Evolutionary conservation across 2,888 invertebrate genomes (phyloP).

Genomic region (Cremastinae sp.): DNA sequence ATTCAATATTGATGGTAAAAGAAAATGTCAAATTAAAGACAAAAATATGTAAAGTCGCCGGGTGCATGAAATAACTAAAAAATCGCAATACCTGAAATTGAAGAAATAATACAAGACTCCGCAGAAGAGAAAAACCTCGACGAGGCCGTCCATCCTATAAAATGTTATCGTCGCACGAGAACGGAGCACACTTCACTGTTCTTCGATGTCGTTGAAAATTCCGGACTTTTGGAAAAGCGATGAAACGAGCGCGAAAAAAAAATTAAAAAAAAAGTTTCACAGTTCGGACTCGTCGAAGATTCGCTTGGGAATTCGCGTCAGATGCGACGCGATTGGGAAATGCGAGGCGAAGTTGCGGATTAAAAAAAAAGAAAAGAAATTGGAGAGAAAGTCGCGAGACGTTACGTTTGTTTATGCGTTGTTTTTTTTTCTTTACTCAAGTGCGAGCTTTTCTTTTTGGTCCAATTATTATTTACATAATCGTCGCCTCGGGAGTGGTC

Average conservation of each 20-base stretch:
- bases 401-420: no score
- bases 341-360: conserved; percentile 23
- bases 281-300: conserved; percentile 29
- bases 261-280: no score
- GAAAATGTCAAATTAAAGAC: no score
- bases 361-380: conserved; percentile 19
- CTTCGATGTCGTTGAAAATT: neutral
- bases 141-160: conserved; percentile 82
- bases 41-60: no score
- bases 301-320: conserved; percentile 2
- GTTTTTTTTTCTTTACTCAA: no score
- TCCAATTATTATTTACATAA: conserved; percentile 60
- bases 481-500: conserved; percentile 50
- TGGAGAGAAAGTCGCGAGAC: conserved; percentile 2
- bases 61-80: conserved; percentile 3
- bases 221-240: no score
- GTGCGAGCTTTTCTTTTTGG: no score
- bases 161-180: neutral
- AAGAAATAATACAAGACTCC: conserved; percentile 85
- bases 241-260: no score
- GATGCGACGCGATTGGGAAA: conserved; percentile 9
- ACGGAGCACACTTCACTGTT: conserved; percentile 1
- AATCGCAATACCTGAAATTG: conserved; percentile 82
- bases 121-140: conserved; percentile 84
- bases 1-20: no score